These are phyloP conservation scores for Hyles euphorbiae DNA, from an alignment of 1,140 invertebrate genomes.

Conservation along the genomic window DNA sequence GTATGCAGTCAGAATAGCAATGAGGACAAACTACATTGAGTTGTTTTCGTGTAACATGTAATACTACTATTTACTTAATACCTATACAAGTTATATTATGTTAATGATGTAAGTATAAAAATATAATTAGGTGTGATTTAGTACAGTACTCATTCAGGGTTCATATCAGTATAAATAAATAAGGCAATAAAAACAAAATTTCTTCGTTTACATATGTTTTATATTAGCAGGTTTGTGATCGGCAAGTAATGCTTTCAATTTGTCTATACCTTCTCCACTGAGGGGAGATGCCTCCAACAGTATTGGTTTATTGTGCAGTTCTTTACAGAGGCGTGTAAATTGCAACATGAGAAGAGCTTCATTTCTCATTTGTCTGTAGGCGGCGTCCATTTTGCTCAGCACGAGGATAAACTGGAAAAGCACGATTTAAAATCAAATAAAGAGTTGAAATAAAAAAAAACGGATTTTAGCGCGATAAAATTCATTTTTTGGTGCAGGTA, in stretches of 20 bases:
- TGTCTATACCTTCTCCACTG: constrained; percentile 80
- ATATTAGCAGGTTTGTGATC: constrained; percentile 36
- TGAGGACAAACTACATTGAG: too few relatives aligned
- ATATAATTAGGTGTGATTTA: not conserved
- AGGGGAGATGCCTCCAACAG: constrained; percentile 85
- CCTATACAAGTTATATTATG: too few relatives aligned
- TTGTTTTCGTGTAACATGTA: too few relatives aligned
- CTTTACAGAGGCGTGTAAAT: constrained; percentile 78
- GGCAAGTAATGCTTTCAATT: constrained; percentile 80
- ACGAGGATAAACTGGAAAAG: constrained; percentile 80
- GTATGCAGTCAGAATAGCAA: too few relatives aligned
- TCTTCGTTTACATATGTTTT: not conserved
- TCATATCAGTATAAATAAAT: not conserved
- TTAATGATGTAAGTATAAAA: too few relatives aligned
- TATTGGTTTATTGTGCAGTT: constrained; percentile 80
- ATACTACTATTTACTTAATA: too few relatives aligned
- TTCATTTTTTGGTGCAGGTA: too few relatives aligned
- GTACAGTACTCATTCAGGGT: not conserved
- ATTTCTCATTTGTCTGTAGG: constrained; percentile 88
- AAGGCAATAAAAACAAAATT: not conserved
- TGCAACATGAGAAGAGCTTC: constrained; percentile 88
- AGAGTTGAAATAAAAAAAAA: too few relatives aligned
- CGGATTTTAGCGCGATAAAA: too few relatives aligned
- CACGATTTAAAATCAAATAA: too few relatives aligned
- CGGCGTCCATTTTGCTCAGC: constrained; percentile 88